Conservation (phyloP, 2,888 invertebrate genomes). For the Entomobrya proxima region DNA sequence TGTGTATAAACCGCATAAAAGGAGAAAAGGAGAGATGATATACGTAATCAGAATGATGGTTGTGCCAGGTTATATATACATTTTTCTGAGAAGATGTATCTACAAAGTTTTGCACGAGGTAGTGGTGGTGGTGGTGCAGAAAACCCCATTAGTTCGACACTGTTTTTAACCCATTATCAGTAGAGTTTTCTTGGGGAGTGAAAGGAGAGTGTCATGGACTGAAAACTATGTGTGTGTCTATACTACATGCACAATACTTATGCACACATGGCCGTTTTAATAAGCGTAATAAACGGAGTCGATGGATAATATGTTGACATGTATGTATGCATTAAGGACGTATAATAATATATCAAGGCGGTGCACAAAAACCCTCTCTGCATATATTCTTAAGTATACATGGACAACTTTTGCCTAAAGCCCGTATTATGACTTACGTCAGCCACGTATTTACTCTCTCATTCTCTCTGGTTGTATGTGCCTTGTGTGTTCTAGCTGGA, state of each 20-base stretch:
- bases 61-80: neutral
- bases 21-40: constrained; percentile 1
- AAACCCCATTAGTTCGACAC: constrained; percentile 39
- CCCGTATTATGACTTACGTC: constrained; percentile 66
- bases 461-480: constrained; percentile 3
- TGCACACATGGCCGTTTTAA: neutral
- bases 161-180: constrained; percentile 55
- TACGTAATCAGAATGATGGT: too few relatives aligned
- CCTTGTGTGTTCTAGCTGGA: constrained; percentile 23
- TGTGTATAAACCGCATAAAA: neutral
- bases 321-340: neutral
- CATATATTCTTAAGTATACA: neutral
- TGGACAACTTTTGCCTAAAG: constrained; percentile 16
- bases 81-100: neutral
- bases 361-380: neutral
- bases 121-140: neutral
- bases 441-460: constrained; percentile 68
- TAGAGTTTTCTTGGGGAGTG: constrained; percentile 36
- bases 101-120: neutral
- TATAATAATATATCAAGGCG: neutral
- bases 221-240: constrained; percentile 3
- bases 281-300: neutral
- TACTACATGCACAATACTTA: neutral
- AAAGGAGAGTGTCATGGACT: constrained; percentile 34
- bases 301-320: neutral